phyloP scores from a whole-genome alignment of 2,113 vertebrate species.

The Pavo muticus region DNA sequence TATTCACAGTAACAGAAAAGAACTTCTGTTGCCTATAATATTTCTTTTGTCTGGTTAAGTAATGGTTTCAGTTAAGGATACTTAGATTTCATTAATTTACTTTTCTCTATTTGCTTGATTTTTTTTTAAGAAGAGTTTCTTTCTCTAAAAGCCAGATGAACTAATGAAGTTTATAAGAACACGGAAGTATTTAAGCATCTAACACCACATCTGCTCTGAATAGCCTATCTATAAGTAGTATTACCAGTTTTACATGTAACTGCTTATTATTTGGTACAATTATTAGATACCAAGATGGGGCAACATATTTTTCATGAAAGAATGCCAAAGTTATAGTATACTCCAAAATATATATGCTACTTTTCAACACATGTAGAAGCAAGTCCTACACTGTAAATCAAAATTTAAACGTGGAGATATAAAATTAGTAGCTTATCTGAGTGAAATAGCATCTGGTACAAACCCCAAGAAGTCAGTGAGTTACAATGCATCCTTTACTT shows the following conservation, averaged over 20 bases:
- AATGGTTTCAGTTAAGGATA: not conserved
- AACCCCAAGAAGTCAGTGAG: conserved; percentile 18
- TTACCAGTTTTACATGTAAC: not conserved
- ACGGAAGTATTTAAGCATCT: not conserved
- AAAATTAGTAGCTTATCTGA: conserved; percentile 55
- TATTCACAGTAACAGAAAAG: not conserved
- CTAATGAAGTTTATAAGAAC: not conserved
- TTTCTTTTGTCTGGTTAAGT: not conserved
- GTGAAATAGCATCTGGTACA: conserved; percentile 57
- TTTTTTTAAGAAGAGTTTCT: not conserved
- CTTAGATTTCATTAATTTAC: not conserved
- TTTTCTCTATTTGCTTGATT: not conserved
- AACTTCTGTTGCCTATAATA: not conserved
- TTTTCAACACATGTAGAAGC: conserved; percentile 10
- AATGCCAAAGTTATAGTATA: not conserved
- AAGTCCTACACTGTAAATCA: not conserved
- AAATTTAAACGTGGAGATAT: conserved; percentile 30
- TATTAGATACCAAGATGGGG: not conserved
- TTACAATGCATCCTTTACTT: conserved; percentile 47
- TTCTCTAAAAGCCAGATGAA: not conserved
- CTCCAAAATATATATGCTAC: not conserved
- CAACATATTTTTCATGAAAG: not conserved
- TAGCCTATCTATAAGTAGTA: not conserved
- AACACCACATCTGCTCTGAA: not conserved
- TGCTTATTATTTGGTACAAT: not conserved